Conservation (phyloP, 2,113 vertebrate species). For the Nothocercus nigrocapillus region DNA sequence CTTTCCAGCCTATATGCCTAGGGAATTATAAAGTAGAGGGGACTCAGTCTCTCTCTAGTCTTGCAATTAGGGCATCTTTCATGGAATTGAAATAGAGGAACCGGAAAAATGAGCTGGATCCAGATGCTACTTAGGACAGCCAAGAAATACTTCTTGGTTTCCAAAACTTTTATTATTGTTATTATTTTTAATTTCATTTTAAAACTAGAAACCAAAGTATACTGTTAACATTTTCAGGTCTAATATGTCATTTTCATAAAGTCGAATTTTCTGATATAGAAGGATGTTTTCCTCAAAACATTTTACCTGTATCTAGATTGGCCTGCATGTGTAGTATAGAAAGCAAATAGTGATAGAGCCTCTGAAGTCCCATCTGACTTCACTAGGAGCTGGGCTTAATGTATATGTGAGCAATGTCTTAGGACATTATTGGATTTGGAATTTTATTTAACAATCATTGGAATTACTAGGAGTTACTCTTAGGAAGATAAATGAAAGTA, state of each 20-base stretch:
- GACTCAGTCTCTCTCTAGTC: neutral
- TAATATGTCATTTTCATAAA: neutral
- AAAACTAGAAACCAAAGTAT: neutral
- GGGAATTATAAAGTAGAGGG: neutral
- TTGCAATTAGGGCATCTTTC: neutral
- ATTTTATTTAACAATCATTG: neutral
- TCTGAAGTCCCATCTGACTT: neutral
- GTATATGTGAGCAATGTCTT: neutral
- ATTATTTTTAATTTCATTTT: neutral
- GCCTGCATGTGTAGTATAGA: neutral
- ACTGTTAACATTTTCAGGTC: neutral
- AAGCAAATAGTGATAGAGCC: neutral
- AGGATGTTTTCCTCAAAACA: neutral
- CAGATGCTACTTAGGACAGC: neutral
- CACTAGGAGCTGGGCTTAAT: neutral
- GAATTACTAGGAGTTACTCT: neutral
- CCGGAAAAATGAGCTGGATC: neutral
- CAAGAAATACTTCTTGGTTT: neutral
- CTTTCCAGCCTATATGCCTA: neutral
- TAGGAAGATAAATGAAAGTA: neutral
- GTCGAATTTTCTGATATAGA: neutral
- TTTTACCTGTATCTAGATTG: neutral
- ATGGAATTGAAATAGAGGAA: neutral
- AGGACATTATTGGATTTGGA: neutral
- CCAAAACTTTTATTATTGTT: neutral